Conservation (phyloP, 2,888 invertebrate species). For the Teinopalpus imperialis region DNA sequence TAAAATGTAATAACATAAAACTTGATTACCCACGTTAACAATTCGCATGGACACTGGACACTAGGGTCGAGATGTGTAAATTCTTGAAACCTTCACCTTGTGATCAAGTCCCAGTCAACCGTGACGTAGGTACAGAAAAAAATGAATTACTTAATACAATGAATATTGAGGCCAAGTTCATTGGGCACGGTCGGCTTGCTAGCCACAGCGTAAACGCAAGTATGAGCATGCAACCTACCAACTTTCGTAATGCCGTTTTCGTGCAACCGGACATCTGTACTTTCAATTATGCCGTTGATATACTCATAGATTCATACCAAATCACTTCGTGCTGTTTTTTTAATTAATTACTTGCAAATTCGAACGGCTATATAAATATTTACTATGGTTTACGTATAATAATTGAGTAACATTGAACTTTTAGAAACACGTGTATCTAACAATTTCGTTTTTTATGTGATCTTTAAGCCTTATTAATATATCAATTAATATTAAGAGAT, state of each 20-base stretch:
- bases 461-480: too few species aligned
- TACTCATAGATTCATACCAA: slow-evolving; percentile 11
- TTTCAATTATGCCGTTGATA: slow-evolving; percentile 12
- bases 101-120: slow-evolving; percentile 36
- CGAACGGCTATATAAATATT: too few species aligned
- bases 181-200: slow-evolving; percentile 37
- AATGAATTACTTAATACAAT: slow-evolving; percentile 42
- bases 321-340: neutral
- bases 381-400: too few species aligned
- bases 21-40: slow-evolving; percentile 14
- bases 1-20: slow-evolving; percentile 32
- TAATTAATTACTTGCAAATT: too few species aligned
- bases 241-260: slow-evolving; percentile 28
- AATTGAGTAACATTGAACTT: too few species aligned
- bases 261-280: slow-evolving; percentile 18
- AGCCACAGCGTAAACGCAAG: slow-evolving; percentile 19
- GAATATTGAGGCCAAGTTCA: slow-evolving; percentile 52
- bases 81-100: slow-evolving; percentile 44
- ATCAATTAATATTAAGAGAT: too few species aligned
- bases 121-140: slow-evolving; percentile 37
- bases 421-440: too few species aligned
- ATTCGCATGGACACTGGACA: slow-evolving; percentile 17
- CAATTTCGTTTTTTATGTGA: too few species aligned
- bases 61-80: slow-evolving; percentile 21
- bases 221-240: slow-evolving; percentile 21